A percentile compares a stretch with the other conserved stretches of the same genome.
phyloP scores from a whole-genome alignment of 2,113 vertebrate genomes.

The Poeciliopsis occidentalis region DNA sequence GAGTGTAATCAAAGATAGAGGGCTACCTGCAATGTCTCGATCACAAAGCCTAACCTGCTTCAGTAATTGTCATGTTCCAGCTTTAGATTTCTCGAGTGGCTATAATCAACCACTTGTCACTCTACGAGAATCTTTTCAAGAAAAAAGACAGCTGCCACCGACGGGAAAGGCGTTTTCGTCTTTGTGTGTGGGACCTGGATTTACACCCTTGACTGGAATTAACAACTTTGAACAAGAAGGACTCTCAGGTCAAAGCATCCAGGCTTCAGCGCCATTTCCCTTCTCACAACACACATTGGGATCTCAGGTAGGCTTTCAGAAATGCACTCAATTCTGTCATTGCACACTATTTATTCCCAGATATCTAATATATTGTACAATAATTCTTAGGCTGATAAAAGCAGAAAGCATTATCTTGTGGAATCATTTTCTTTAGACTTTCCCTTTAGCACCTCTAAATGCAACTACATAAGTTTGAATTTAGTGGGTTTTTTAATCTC shows the following conservation, averaged over 20 bases:
- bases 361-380: no score
- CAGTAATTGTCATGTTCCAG: slow-evolving; percentile 82
- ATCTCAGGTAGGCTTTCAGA: slow-evolving; percentile 87
- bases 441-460: neutral
- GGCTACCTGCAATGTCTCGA: slow-evolving; percentile 83
- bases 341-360: neutral
- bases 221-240: slow-evolving; percentile 77
- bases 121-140: slow-evolving; percentile 86
- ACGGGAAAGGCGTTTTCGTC: slow-evolving; percentile 86
- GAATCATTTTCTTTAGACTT: neutral
- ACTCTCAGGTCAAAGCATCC: slow-evolving; percentile 75
- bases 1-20: slow-evolving; percentile 77
- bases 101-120: slow-evolving; percentile 87
- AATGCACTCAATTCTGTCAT: neutral
- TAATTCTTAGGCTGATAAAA: neutral
- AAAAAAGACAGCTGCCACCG: slow-evolving; percentile 87
- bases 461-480: neutral
- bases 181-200: slow-evolving; percentile 86
- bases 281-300: slow-evolving; percentile 91
- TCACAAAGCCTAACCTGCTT: slow-evolving; percentile 83
- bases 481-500: neutral
- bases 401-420: neutral
- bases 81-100: slow-evolving; percentile 84
- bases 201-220: slow-evolving; percentile 86
- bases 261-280: slow-evolving; percentile 82